Conservation (phyloP, 2,888 invertebrate species). For the Drosophila cognata region DNA sequence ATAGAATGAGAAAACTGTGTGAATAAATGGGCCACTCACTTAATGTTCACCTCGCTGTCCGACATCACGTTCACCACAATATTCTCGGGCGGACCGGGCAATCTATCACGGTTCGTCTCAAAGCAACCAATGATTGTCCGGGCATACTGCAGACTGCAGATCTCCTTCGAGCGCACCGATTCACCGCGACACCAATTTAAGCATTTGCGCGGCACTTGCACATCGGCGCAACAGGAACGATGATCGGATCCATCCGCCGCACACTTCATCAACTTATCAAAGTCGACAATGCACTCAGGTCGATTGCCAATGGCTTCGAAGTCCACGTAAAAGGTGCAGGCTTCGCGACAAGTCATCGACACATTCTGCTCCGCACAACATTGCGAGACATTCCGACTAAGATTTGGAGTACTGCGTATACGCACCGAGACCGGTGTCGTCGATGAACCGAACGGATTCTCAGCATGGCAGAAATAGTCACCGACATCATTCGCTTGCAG, state of each 20-base stretch:
- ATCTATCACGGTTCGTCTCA: slow-evolving; percentile 90
- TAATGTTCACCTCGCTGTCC: slow-evolving; percentile 87
- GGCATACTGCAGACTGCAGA: slow-evolving; percentile 90
- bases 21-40: slow-evolving; percentile 70
- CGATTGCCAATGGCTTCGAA: slow-evolving; percentile 93
- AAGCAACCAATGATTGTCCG: slow-evolving; percentile 92
- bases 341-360: slow-evolving; percentile 91
- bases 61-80: slow-evolving; percentile 87
- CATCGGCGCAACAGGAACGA: slow-evolving; percentile 92
- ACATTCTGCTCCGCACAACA: slow-evolving; percentile 94
- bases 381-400: slow-evolving; percentile 89
- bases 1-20: slow-evolving; percentile 36
- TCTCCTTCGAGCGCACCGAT: slow-evolving; percentile 87
- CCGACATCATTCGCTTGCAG: slow-evolving; percentile 90
- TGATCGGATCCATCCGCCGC: slow-evolving; percentile 94
- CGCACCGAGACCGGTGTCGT: slow-evolving; percentile 91
- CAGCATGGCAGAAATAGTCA: slow-evolving; percentile 93
- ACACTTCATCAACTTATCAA: slow-evolving; percentile 94
- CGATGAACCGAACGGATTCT: slow-evolving; percentile 92
- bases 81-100: slow-evolving; percentile 93
- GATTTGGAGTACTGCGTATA: slow-evolving; percentile 87
- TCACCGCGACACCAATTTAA: slow-evolving; percentile 94
- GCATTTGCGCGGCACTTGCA: slow-evolving; percentile 92
- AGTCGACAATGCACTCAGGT: slow-evolving; percentile 92
- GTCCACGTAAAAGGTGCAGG: slow-evolving; percentile 93